Base-by-base conservation (phyloP, 2,113 vertebrate species). In the Poeciliopsis turrubarensis region DNA sequence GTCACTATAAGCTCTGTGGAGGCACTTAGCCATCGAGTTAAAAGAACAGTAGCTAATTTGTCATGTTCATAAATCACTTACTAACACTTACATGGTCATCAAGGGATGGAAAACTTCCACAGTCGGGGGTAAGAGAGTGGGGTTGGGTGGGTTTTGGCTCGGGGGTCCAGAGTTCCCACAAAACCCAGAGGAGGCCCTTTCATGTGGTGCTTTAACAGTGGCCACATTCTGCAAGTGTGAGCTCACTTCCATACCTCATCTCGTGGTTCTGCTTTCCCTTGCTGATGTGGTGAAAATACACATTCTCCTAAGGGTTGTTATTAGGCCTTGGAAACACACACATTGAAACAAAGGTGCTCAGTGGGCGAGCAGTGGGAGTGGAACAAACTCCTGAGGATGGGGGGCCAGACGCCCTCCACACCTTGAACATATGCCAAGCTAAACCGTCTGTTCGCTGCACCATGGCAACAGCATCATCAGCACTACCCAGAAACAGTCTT, bases 131-230 rank as follows among this genome's bases (percentile, higher is more conserved):
- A 4, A 37, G 34, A 34, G 37, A 2, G 8, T 14, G 37, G 11
- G 5, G 22, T 57, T 57, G 51, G 22, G 14, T 13, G 39, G 39
- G 4, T 25, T 57, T 57, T 2, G 51, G 8, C 14, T 17, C 73
- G 68, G 78, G 78, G 77, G 29, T 54, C 78, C 62, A 8, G 39
- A 66, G 74, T 68, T 87, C 75, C 82, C 73, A 77, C 82, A 75
- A 82, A 84, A 60, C 76, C 82, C 70, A 66, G 65, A 70, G 70
- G 70, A 82, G 74, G 17, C 54, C 44, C 71, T 94, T 94, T 92
- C 74, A 92, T 94, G 92, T 91, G 92, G 91, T 73, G 60, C 68
- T 77, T 76, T 87, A 85, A 87, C 79, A 62, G 82, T 77, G 70
- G 25, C 62, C 79, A 73, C 87, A 91, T 94, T 92, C 84, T 86